Evolutionary conservation across 2,888 invertebrate genomes (phyloP).

Genomic region (Cactoblastis cactorum): DNA sequence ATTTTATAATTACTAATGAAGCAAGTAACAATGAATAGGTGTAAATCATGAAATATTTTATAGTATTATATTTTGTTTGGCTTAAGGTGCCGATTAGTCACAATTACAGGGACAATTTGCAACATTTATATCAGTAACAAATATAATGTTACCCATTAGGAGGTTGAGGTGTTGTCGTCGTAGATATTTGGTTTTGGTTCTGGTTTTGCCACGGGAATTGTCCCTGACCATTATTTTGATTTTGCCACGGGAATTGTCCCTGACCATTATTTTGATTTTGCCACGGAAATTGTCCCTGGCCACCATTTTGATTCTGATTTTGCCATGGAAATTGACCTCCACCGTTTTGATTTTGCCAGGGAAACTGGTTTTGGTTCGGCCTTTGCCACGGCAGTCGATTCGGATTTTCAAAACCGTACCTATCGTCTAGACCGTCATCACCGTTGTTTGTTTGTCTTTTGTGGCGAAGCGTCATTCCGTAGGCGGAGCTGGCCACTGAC

Average conservation of each 20-base stretch:
- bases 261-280: background rate
- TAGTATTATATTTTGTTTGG: no score
- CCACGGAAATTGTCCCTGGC: constrained; percentile 13
- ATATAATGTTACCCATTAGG: constrained; percentile 6
- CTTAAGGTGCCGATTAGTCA: no score
- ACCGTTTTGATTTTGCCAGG: constrained; percentile 14
- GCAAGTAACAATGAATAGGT: no score
- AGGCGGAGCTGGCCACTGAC: constrained; percentile 31
- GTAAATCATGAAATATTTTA: no score
- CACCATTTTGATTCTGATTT: constrained; percentile 19
- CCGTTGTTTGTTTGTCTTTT: constrained; percentile 35
- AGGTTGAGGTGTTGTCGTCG: background rate
- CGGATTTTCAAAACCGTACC: constrained; percentile 34
- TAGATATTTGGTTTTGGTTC: background rate
- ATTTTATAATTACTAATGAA: no score
- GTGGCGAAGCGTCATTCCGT: constrained; percentile 37
- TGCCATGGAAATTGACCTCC: constrained; percentile 15
- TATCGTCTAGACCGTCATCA: constrained; percentile 45
- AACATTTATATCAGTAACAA: no score
- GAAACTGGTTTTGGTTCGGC: constrained; percentile 14
- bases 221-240: constrained; percentile 10
- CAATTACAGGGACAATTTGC: no score
- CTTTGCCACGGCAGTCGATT: constrained; percentile 5
- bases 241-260: background rate
- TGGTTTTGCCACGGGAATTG: constrained; percentile 4